Conservation (phyloP, 1,140 invertebrate species). For the Drosophila melanogaster region Release_6_plus_ISO1_MT NT_033777.3:28698501-28699000, state of each 20-base stretch:
- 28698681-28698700: not conserved
- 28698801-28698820: slow-evolving; percentile 74
- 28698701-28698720: slow-evolving; percentile 35
- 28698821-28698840: slow-evolving; percentile 64
- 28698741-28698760: slow-evolving; percentile 73
- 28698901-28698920: slow-evolving; percentile 35
- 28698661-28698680: slow-evolving; percentile 14
- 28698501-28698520: slow-evolving; percentile 13
- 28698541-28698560: slow-evolving; percentile 20
- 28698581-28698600: slow-evolving; percentile 39
- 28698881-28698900: slow-evolving; percentile 20
- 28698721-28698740: slow-evolving; percentile 77
- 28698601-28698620: slow-evolving; percentile 56
- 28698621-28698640: slow-evolving; percentile 71
- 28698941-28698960: slow-evolving; percentile 27
- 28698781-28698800: slow-evolving; percentile 75
- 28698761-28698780: slow-evolving; percentile 57
- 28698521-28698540: slow-evolving; percentile 27
- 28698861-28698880: slow-evolving; percentile 58
- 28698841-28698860: slow-evolving; percentile 62
- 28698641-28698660: slow-evolving; percentile 77
- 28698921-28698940: slow-evolving; percentile 10
- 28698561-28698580: slow-evolving; percentile 12
- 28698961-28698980: slow-evolving; percentile 27
- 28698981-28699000: slow-evolving; percentile 52